phyloP scores from a whole-genome alignment of 2,113 vertebrate genomes.

The Brachyistius frenatus region DNA sequence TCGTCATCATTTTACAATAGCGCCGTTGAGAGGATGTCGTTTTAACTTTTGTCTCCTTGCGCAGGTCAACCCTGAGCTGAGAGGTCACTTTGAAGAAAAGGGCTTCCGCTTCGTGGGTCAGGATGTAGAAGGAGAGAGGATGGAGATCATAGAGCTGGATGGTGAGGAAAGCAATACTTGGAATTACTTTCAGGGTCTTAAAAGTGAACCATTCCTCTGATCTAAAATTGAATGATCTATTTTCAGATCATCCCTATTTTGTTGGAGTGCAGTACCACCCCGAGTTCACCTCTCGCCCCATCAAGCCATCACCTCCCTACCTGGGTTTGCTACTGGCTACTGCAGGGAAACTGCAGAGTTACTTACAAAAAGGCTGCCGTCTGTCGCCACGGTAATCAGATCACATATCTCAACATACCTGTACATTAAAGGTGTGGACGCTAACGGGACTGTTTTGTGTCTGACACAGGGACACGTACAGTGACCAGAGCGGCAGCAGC shows the following conservation, averaged over 20 bases:
- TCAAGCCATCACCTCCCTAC: constrained; percentile 96
- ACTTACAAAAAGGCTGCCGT: constrained; percentile 92
- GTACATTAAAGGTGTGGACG: not conserved
- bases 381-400: constrained; percentile 90
- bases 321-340: constrained; percentile 93
- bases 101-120: constrained; percentile 94
- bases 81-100: constrained; percentile 89
- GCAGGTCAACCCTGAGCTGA: constrained; percentile 96
- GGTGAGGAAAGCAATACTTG: constrained; percentile 75
- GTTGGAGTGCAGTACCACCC: constrained; percentile 97
- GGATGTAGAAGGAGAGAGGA: constrained; percentile 94
- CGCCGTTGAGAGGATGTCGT: not conserved
- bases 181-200: not conserved
- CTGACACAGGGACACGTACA: constrained; percentile 91
- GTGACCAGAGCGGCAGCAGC: constrained; percentile 92
- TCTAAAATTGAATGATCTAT: not conserved
- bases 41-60: not conserved
- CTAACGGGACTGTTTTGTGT: not conserved
- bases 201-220: not conserved
- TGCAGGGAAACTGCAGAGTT: constrained; percentile 90
- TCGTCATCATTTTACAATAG: not conserved
- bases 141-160: constrained; percentile 95
- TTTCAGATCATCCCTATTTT: constrained; percentile 93
- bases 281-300: constrained; percentile 95
- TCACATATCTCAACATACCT: not conserved